Percentiles rank a stretch among this genome's conserved stretches.
These are phyloP conservation scores for Gadopsis bispinosus DNA, from an alignment of 2,797 vertebrate species.

Conservation along the genomic window DNA sequence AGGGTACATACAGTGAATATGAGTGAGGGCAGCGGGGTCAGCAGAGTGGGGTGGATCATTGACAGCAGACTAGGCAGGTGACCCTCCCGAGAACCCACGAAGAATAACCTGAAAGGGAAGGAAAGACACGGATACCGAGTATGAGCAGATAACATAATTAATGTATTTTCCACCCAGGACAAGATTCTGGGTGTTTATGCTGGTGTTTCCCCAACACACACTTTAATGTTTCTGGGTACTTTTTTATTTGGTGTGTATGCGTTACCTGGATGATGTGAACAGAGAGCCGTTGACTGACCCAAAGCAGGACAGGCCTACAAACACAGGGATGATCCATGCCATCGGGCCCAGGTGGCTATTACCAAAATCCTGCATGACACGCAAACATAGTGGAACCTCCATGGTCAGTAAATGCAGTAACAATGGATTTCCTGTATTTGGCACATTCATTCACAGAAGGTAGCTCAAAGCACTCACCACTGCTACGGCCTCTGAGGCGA, in stretches of 20 bases:
- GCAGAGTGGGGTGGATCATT: slow-evolving; percentile 95
- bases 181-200: neutral
- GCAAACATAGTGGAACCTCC: neutral
- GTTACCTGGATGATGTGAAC: slow-evolving; percentile 96
- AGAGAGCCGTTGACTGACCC: slow-evolving; percentile 97
- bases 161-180: too few species aligned
- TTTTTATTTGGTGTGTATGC: neutral
- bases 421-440: too few species aligned
- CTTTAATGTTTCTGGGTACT: neutral
- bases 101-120: slow-evolving; percentile 90
- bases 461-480: slow-evolving; percentile 84
- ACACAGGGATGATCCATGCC: slow-evolving; percentile 98
- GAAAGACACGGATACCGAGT: slow-evolving; percentile 4
- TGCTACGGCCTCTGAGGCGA: slow-evolving; percentile 92
- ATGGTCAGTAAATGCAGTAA: too few species aligned
- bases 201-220: neutral
- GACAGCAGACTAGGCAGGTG: slow-evolving; percentile 96
- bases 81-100: slow-evolving; percentile 94
- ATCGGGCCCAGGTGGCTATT: slow-evolving; percentile 92
- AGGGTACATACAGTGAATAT: slow-evolving; percentile 91
- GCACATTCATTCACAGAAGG: neutral
- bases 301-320: slow-evolving; percentile 96
- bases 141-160: accelerated
- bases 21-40: slow-evolving; percentile 94
- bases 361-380: slow-evolving; percentile 92